These are phyloP conservation scores for Drosophila miranda DNA, from an alignment of 1,140 invertebrate genomes.

Conservation along the genomic window DNA sequence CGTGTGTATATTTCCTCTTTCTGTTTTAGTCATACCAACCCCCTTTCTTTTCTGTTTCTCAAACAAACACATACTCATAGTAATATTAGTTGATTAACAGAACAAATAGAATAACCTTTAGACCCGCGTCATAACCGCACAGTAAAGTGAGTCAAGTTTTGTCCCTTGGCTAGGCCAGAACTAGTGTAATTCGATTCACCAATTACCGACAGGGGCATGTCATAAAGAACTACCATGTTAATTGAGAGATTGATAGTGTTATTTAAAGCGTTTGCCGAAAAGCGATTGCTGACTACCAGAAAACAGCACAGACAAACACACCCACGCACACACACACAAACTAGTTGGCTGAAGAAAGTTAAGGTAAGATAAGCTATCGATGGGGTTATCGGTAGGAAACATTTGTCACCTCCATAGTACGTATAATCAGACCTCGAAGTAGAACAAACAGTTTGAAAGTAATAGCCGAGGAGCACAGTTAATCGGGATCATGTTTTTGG, in stretches of 20 bases:
- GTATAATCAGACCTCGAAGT: conserved; percentile 17
- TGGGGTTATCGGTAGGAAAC: conserved; percentile 35
- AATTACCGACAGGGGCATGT: conserved; percentile 9
- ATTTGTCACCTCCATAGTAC: conserved; percentile 15
- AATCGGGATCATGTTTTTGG: conserved; percentile 58
- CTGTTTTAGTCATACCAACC: too few species aligned
- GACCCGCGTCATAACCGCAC: conserved; percentile 43
- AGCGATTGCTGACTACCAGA: conserved; percentile 11
- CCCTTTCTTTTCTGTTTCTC: too few species aligned
- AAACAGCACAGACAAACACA: conserved; percentile 9
- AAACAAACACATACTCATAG: too few species aligned
- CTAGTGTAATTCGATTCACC: conserved; percentile 5
- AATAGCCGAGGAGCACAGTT: conserved; percentile 25
- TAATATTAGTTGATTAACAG: conserved; percentile 10
- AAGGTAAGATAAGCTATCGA: conserved; percentile 48
- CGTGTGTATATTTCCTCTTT: too few species aligned
- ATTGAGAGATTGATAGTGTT: conserved; percentile 33
- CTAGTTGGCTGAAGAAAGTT: neutral
- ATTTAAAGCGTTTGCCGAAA: conserved; percentile 6
- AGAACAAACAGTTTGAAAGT: conserved; percentile 35
- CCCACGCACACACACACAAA: too few species aligned
- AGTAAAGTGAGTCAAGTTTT: conserved; percentile 38
- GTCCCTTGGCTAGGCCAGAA: neutral
- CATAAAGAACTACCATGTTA: conserved; percentile 23
- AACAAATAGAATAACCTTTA: conserved; percentile 24